Conservation (phyloP, 2,888 invertebrate species). For the Drosophila colorata region DNA sequence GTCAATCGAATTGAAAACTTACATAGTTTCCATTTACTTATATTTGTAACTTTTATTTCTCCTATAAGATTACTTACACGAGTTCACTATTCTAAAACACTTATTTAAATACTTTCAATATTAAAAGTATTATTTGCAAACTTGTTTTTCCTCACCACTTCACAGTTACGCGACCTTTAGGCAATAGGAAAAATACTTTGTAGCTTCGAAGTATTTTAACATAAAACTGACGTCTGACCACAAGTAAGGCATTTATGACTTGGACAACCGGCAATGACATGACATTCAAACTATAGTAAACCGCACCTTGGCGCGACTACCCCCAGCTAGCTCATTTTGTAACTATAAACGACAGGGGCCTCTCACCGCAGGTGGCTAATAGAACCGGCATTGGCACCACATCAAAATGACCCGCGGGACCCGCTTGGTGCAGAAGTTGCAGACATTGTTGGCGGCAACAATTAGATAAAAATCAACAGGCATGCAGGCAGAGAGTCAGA, state of each 20-base stretch:
- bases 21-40: too few relatives aligned
- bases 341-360: slow-evolving; percentile 56
- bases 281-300: slow-evolving; percentile 25
- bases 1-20: too few relatives aligned
- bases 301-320: slow-evolving; percentile 57
- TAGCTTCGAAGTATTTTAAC: slow-evolving; percentile 2
- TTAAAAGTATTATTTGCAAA: neutral
- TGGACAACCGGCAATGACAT: slow-evolving; percentile 29
- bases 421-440: slow-evolving; percentile 42
- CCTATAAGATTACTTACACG: too few relatives aligned
- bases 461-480: slow-evolving; percentile 77
- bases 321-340: slow-evolving; percentile 39
- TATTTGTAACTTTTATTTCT: too few relatives aligned
- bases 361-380: slow-evolving; percentile 47
- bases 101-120: too few relatives aligned
- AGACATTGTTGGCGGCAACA: slow-evolving; percentile 59
- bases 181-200: slow-evolving; percentile 5
- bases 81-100: too few relatives aligned
- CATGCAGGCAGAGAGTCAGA: slow-evolving; percentile 25
- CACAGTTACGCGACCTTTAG: slow-evolving; percentile 5
- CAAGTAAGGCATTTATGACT: slow-evolving; percentile 48
- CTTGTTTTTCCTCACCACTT: slow-evolving; percentile 2
- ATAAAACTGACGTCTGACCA: slow-evolving; percentile 13
- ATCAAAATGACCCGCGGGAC: slow-evolving; percentile 56
- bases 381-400: slow-evolving; percentile 63